Evolutionary conservation across 2,888 invertebrate genomes (phyloP), one percentile per base, ranked within the genome.

Genomic region (Mythimna impura): DNA sequence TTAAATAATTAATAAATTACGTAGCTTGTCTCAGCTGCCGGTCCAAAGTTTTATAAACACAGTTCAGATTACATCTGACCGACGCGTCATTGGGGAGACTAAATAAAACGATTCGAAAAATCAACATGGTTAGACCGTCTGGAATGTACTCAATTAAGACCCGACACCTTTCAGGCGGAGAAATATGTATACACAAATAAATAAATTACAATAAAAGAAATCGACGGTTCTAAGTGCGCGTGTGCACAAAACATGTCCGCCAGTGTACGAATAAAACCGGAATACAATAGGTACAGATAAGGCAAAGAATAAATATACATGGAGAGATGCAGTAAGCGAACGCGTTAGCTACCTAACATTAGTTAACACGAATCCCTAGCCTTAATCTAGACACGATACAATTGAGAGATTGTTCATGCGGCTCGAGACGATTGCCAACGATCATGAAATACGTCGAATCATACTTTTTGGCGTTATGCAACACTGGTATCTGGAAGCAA

Each of bases 121-220:
- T 92, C 92, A 94, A 95, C 93, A 92, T 94, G 95, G 96, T 95
- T 92, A 91, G 83, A 95, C 95, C 95, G 93, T 90, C 93, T 96
- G 96, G 96, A 96, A 96, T 96, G 96, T 96, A 94, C 92, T 92
- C 88, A 82, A 87, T 90, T 91, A 92, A 91, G 93, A 95, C 95
- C 95, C 93, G 94, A 95, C 95, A 95, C 96, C 96, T 96, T 95
- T 92, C 94, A 96, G 96, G 96, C 92, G 95, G 93, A 91, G 89
- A 92, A 92, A 91, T 90, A 90, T 91, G 88, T 89, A 89, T 85
- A 91, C 87, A 90, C 80, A 81, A 79, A 83, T 86, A 89, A 88
- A 92, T 89, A 90, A 86, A 87, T 87, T 86, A 86, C 85, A 86
- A 85, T 87, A 86, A 80, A 83, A 85, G 85, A 88, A 86, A 79